phyloP scores from a whole-genome alignment of 2,888 invertebrate species.

The Ommatoiulus sabulosus region DNA sequence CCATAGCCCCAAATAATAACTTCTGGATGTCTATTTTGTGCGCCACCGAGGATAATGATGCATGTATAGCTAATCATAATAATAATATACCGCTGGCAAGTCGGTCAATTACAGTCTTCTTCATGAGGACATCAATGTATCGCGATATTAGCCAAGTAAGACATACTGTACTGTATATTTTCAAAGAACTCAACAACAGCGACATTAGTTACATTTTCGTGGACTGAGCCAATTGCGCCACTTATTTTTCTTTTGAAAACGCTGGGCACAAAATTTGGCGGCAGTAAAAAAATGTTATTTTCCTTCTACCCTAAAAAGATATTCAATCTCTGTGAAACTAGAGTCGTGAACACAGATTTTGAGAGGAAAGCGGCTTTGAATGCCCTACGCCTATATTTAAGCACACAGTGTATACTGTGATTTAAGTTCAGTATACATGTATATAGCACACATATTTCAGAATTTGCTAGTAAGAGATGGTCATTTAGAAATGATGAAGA shows the following conservation, averaged over 20 bases:
- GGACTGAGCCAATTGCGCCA: slow-evolving; percentile 16
- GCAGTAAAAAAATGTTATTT: neutral
- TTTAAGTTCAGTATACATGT: too few species aligned
- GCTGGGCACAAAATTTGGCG: neutral
- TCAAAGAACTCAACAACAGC: slow-evolving; percentile 5
- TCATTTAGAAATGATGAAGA: neutral
- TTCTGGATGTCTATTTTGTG: slow-evolving; percentile 14
- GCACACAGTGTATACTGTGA: too few species aligned
- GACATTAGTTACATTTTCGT: neutral
- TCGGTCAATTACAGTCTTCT: slow-evolving; percentile 1
- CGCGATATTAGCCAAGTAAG: neutral
- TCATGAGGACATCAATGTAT: neutral
- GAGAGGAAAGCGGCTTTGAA: neutral
- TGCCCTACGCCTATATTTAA: neutral
- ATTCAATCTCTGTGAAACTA: slow-evolving; percentile 9
- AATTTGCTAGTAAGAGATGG: neutral
- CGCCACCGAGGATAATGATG: slow-evolving; percentile 14
- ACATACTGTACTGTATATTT: neutral
- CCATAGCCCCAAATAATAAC: slow-evolving; percentile 20
- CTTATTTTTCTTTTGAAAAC: slow-evolving; percentile 14
- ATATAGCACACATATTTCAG: neutral
- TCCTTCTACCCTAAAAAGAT: slow-evolving; percentile 2
- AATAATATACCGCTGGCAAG: neutral
- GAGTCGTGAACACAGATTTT: slow-evolving; percentile 20
- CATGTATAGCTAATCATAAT: slow-evolving; percentile 31